Conservation (phyloP, 2,888 invertebrate species). For the Cephus pygmeus region DNA sequence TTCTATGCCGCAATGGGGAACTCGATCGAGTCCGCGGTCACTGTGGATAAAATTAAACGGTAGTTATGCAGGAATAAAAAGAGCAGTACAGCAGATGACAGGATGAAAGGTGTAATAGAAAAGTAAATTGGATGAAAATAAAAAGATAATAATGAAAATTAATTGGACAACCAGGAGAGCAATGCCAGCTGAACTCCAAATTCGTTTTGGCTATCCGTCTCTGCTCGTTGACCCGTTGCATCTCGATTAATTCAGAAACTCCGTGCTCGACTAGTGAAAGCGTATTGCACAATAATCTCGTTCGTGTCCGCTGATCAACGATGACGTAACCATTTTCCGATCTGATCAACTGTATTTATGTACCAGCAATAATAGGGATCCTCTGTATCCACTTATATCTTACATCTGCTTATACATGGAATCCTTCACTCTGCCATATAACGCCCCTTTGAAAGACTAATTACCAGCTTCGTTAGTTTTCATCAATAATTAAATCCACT, state of each 20-base stretch:
- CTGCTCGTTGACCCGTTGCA: constrained; percentile 7
- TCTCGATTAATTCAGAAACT: constrained; percentile 2
- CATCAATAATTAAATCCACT: not conserved
- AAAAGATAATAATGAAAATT: not conserved
- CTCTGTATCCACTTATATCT: not conserved
- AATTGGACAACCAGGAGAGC: not conserved
- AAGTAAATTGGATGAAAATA: not conserved
- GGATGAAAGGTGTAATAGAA: not conserved
- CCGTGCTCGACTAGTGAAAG: constrained; percentile 28
- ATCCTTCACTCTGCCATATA: not conserved
- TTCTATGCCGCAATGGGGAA: not conserved
- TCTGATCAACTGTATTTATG: constrained; percentile 14
- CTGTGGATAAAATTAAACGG: not conserved
- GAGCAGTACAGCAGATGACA: not conserved
- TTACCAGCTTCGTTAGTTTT: not conserved
- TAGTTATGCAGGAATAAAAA: not conserved
- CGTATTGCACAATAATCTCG: constrained; percentile 40
- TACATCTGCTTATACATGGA: not conserved
- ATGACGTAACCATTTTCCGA: constrained; percentile 35
- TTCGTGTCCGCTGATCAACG: constrained; percentile 28
- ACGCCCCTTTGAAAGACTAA: not conserved
- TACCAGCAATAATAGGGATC: not conserved
- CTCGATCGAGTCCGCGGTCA: not conserved
- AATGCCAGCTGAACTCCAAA: constrained; percentile 11
- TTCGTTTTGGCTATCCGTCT: not conserved